Evolutionary conservation across 2,888 invertebrate species (phyloP).

Genomic region (Microchrysa polita): DNA sequence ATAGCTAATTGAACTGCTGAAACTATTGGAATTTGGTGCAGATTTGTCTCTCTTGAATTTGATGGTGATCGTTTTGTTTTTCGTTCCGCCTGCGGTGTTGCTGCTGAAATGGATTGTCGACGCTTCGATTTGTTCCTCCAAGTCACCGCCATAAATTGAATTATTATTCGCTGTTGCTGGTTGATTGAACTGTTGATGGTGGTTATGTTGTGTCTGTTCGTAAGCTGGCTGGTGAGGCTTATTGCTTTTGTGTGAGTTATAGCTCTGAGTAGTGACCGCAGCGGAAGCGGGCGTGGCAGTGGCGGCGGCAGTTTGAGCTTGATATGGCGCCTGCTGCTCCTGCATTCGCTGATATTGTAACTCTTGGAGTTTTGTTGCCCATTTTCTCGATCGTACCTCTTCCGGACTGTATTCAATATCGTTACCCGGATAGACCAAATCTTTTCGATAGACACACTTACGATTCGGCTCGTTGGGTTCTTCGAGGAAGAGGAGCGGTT

Average conservation of each 20-base stretch:
- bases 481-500: constrained; percentile 61
- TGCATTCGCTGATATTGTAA: constrained; percentile 43
- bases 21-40: constrained; percentile 31
- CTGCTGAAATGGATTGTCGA: constrained; percentile 61
- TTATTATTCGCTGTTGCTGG: background rate
- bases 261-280: no score
- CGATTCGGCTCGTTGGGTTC: constrained; percentile 62
- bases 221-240: constrained; percentile 38
- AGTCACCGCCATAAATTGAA: constrained; percentile 49
- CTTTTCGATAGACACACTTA: constrained; percentile 61
- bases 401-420: constrained; percentile 62
- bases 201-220: background rate
- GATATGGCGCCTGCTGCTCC: constrained; percentile 48
- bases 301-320: constrained; percentile 44
- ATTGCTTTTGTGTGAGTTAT: background rate
- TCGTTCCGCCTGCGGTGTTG: constrained; percentile 58
- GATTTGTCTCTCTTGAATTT: constrained; percentile 58
- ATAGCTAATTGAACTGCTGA: constrained; percentile 29
- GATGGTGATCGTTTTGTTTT: constrained; percentile 63
- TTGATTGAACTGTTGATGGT: background rate
- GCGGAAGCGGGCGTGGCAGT: background rate
- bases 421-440: constrained; percentile 61
- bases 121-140: constrained; percentile 61
- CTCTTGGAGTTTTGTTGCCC: constrained; percentile 49
- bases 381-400: constrained; percentile 60